phyloP scores from a whole-genome alignment of 2,797 vertebrate genomes.

The Mus minutoides region DNA sequence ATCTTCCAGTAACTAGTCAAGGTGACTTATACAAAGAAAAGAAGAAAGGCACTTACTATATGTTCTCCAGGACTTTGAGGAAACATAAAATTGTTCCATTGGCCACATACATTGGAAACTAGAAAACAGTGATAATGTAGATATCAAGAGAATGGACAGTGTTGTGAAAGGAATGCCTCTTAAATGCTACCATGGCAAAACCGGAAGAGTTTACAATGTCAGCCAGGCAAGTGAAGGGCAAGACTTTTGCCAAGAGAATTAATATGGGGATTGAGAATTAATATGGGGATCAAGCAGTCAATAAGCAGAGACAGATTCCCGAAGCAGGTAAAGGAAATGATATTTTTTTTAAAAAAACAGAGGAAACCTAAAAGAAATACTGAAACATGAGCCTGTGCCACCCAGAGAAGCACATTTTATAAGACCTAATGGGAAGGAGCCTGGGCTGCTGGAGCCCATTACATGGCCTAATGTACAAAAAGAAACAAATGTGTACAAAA shows the following conservation, averaged over 20 bases:
- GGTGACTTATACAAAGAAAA: not conserved
- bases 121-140: not conserved
- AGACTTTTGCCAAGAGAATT: not conserved
- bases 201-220: not conserved
- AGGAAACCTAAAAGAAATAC: not conserved
- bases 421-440: not conserved
- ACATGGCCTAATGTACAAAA: not conserved
- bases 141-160: not conserved
- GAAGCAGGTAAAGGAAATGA: not conserved
- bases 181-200: not conserved
- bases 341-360: not conserved
- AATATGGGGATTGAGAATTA: not conserved
- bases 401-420: not conserved
- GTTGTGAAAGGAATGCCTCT: not conserved
- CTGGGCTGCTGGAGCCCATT: not conserved
- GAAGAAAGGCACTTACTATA: not conserved
- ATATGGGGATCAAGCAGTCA: not conserved
- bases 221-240: not conserved
- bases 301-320: not conserved
- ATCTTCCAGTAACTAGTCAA: not conserved
- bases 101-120: not conserved
- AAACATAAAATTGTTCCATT: not conserved
- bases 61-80: not conserved
- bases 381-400: not conserved
- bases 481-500: too few relatives aligned